These are phyloP conservation scores for Styela plicata DNA, from an alignment of 23 tunicate genomes.

Conservation along the genomic window DNA sequence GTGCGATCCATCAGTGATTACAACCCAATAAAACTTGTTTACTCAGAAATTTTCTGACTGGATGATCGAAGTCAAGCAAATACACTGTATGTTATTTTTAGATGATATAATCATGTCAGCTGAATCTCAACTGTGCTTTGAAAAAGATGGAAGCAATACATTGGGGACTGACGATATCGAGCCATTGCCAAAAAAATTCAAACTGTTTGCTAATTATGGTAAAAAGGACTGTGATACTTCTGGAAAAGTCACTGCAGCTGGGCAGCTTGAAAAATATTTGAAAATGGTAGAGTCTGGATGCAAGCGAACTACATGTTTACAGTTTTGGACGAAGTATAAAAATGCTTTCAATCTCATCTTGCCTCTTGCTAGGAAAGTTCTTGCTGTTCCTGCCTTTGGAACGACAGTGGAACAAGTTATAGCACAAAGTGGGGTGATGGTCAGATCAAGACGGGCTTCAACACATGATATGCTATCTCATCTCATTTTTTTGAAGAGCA, in stretches of 20 bases:
- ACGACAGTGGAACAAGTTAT: not conserved
- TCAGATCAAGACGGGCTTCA: not conserved
- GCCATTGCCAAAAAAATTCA: not conserved
- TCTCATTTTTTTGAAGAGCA: constrained; percentile 1
- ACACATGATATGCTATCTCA: not conserved
- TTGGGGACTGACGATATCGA: not conserved
- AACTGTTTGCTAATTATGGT: not conserved
- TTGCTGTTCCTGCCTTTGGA: constrained; percentile 8
- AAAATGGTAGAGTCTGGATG: constrained; percentile 1
- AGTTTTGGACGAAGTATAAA: constrained; percentile 10
- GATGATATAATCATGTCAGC: constrained; percentile 9
- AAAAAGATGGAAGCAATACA: not conserved
- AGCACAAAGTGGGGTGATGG: constrained; percentile 5
- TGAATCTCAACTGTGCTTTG: constrained; percentile 10
- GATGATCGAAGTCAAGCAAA: no score
- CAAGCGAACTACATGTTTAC: not conserved
- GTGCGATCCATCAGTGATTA: no score
- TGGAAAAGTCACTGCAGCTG: not conserved
- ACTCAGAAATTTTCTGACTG: no score
- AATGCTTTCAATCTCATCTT: not conserved
- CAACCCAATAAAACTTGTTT: no score
- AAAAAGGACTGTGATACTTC: not conserved
- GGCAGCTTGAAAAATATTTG: constrained; percentile 4
- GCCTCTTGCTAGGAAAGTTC: not conserved
- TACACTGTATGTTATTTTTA: no score